Evolutionary conservation across 2,797 vertebrate species (phyloP).

Genomic region (Taeniopygia guttata): DNA sequence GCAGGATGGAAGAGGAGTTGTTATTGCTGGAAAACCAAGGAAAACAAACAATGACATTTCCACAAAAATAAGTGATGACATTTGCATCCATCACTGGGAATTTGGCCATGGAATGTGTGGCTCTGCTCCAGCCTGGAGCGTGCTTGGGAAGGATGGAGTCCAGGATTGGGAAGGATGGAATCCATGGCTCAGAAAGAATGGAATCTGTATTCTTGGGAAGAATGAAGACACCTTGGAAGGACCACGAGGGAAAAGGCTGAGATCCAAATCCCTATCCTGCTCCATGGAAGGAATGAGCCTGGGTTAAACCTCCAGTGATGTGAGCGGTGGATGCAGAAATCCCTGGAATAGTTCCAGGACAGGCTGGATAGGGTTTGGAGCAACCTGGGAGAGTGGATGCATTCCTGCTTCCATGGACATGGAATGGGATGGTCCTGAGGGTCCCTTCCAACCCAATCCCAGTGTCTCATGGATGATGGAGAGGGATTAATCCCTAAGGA

Average conservation of each 20-base stretch:
- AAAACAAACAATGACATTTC: not conserved
- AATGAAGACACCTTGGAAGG: not conserved
- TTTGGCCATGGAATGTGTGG: rapidly evolving
- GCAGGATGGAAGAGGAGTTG: not conserved
- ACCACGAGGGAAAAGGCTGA: not conserved
- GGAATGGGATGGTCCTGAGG: too few relatives aligned
- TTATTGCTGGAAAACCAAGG: not conserved
- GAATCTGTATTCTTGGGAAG: not conserved
- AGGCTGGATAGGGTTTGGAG: not conserved
- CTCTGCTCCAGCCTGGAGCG: not conserved
- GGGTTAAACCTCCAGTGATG: not conserved
- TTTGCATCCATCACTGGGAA: not conserved
- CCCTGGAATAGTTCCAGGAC: not conserved
- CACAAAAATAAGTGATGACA: not conserved
- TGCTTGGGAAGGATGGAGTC: not conserved
- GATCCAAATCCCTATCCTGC: not conserved
- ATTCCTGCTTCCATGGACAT: not conserved
- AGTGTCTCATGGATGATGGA: not conserved
- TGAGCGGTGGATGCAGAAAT: not conserved
- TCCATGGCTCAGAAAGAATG: rapidly evolving
- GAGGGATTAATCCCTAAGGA: not conserved
- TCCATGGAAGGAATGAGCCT: not conserved
- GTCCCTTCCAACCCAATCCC: not conserved
- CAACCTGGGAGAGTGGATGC: not conserved
- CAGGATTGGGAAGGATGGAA: not conserved